Evolutionary conservation across 2,888 invertebrate genomes (phyloP).

Genomic region (Hydroisotoma schaefferi): DNA sequence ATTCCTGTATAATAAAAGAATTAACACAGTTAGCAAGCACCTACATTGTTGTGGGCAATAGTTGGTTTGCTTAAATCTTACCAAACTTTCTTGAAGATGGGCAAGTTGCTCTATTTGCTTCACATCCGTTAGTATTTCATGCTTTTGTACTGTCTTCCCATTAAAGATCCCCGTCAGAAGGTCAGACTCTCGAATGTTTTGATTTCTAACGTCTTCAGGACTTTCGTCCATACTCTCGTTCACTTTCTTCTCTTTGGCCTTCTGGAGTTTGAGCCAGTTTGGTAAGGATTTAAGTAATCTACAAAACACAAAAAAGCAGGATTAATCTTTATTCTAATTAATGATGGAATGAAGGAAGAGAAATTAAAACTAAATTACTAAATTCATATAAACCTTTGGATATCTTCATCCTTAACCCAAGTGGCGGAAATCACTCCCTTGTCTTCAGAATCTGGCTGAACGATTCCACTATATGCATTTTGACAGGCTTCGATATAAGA

Average conservation of each 20-base stretch:
- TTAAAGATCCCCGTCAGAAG: conserved; percentile 88
- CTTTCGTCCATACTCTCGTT: conserved; percentile 63
- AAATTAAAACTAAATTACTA: too few relatives aligned
- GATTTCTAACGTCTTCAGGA: conserved; percentile 70
- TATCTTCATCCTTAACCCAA: conserved; percentile 93
- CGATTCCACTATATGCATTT: conserved; percentile 69
- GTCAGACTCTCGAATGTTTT: conserved; percentile 84
- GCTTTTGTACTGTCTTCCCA: conserved; percentile 76
- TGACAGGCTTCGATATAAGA: conserved; percentile 72
- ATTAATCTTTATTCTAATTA: too few relatives aligned
- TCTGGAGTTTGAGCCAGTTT: conserved; percentile 69
- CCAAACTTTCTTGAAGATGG: conserved; percentile 87
- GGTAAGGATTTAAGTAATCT: conserved; percentile 84
- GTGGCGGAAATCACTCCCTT: conserved; percentile 75
- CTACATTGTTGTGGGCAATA: conserved; percentile 7
- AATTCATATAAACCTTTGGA: too few relatives aligned
- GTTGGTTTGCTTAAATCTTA: conserved; percentile 51
- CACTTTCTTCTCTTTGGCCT: conserved; percentile 51
- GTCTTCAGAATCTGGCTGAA: conserved; percentile 73
- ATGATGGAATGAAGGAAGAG: background rate
- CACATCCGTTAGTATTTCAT: conserved; percentile 83
- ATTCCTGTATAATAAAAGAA: conserved; percentile 60
- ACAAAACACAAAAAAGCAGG: background rate
- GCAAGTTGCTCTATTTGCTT: conserved; percentile 78
- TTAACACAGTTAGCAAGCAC: conserved; percentile 37